Evolutionary conservation across 2,888 invertebrate genomes (phyloP), one percentile per base, ranked within the genome.

Genomic region (Chydorus sphaericus): DNA sequence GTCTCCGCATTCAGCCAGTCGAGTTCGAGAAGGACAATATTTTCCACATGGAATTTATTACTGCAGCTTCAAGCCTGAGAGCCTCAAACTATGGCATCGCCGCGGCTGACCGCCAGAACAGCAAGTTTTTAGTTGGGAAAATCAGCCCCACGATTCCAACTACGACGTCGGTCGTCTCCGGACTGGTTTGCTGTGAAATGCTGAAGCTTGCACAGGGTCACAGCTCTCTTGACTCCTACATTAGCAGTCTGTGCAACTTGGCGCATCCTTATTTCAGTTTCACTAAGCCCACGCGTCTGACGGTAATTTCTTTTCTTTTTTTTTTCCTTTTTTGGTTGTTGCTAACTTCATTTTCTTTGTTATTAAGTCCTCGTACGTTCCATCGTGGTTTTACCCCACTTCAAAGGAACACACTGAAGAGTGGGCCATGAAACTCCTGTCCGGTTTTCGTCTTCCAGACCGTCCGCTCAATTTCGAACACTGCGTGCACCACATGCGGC

Each of bases 21-120:
- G 96, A 97, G 60, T 98, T 99, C 71, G 98, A 98, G 71, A 98
- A 98, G 69, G 98, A 98, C 67, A 97, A 98, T 71, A 98, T 99
- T 71, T 84, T 93, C 72, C 98, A 98, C 73, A 96, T 99, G 83
- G 97, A 98, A 74, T 99, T 96, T 70, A 96, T 98, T 64, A 94
- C 96, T 0, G 96, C 97, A 1, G 83, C 93, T 0, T 96, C 96
- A 1, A 99, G 99, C 72, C 76, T 94, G 18, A 81, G 98, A 60
- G 98, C 98, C 3, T 83, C 88, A 50, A 99, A 99, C 71, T 99
- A 99, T 72, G 86, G 83, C 69, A 99, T 99, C 64, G 79, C 87
- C 5, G 82, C 85, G 11, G 97, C 97, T 0, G 97, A 99, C 73
- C 77, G 91, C 50, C 93, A 92, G 70, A 93, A 93, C 67, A 78